Conservation (phyloP, 2,888 invertebrate species). For the Blastobasis lacticolella region DNA sequence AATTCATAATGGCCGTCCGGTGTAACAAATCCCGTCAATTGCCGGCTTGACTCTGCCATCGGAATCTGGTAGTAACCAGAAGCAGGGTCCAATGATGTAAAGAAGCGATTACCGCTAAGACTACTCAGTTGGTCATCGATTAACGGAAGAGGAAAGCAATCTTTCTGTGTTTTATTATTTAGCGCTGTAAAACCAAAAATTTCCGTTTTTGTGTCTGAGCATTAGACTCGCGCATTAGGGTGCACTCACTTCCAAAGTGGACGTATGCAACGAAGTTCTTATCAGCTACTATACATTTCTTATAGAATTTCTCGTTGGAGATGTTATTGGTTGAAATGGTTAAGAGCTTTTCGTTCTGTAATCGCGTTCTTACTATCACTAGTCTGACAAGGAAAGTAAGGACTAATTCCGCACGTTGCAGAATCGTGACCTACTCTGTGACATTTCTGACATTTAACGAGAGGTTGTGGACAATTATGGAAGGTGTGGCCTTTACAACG, state of each 20-base stretch:
- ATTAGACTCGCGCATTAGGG: slow-evolving; percentile 7
- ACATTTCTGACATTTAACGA: slow-evolving; percentile 7
- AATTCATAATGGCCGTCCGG: slow-evolving; percentile 9
- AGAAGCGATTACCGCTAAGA: slow-evolving; percentile 3
- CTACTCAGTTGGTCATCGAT: slow-evolving; percentile 2
- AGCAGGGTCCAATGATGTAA: slow-evolving; percentile 5
- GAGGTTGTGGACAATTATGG: slow-evolving; percentile 5
- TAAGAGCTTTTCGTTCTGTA: slow-evolving; percentile 4
- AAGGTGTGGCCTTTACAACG: slow-evolving; percentile 6
- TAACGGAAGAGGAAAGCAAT: slow-evolving; percentile 1
- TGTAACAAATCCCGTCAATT: slow-evolving; percentile 9
- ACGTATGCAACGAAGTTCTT: slow-evolving; percentile 5
- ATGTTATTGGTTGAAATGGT: slow-evolving; percentile 1
- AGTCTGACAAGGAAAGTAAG: not conserved
- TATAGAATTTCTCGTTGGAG: slow-evolving; percentile 11
- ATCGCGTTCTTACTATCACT: not conserved
- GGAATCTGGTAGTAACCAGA: slow-evolving; percentile 6
- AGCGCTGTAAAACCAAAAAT: slow-evolving; percentile 5
- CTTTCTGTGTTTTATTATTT: slow-evolving; percentile 1
- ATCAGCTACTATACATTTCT: slow-evolving; percentile 4
- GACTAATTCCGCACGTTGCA: slow-evolving; percentile 1
- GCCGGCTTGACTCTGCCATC: slow-evolving; percentile 2
- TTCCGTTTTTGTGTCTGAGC: slow-evolving; percentile 7
- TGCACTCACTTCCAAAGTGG: slow-evolving; percentile 15
- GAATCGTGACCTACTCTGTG: slow-evolving; percentile 6